Base-by-base conservation (phyloP, 2,113 vertebrate species). In the Phocoena phocoena region DNA sequence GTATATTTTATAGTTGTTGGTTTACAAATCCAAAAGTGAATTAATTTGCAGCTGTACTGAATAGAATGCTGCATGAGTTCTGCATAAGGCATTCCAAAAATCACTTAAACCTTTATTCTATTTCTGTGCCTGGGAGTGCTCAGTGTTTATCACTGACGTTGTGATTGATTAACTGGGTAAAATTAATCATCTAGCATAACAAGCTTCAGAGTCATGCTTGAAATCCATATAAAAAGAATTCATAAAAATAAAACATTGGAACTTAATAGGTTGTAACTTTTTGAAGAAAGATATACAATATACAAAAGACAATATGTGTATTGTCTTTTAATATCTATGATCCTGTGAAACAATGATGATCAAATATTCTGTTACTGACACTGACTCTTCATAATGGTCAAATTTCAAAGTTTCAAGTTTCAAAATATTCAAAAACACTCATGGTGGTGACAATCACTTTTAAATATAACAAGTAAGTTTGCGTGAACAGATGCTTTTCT, bases 81-180 rank as follows among this genome's bases (percentile, higher is more conserved):
- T 88, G 13, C n/a, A 77, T 53, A 38, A 86, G 31, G 15, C 5
- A 44, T 82, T 36, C 12, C 4, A 18, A 50, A 88, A 88, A 28
- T 82, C 81, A 76, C 55, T 89, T 63, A 88, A 58, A 33, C 2
- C 2, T 93, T 38, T 68, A 58, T 86, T 71, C 41, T 82, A 36
- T 58, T 84, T 88, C 6, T 70, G 18, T 65, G 6, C 15, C 74
- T 76, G 36, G 8, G 7, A 47, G 3, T 63, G 23, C 9, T 71
- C 17, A 70, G 10, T 81, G 60, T 82, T 88, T 93, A 88, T n/a
- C 15, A 58, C 23, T 84, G 15, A 11, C 14, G 95, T 77, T 4
- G 5, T 91, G 71, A 93, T 68, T 73, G 89, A 93, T 68, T 81
- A 68, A 93, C 25, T 67, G n/a, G 17, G 8, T 91, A 83, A 93